Conservation (phyloP, 2,888 invertebrate genomes). For the Troides aeacus region DNA sequence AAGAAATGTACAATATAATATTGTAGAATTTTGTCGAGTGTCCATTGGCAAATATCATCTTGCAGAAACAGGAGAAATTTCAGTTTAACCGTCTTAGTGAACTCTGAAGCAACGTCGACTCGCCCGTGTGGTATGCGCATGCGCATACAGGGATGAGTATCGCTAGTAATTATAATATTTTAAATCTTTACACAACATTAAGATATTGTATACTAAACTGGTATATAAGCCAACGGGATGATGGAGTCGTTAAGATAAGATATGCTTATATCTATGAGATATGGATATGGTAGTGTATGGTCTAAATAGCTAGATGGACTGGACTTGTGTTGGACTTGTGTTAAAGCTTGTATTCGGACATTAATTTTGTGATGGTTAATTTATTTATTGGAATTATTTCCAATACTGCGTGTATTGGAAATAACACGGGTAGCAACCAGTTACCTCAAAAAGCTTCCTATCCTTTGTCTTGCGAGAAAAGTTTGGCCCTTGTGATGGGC, state of each 20-base stretch:
- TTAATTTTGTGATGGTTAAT: no score
- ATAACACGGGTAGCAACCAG: no score
- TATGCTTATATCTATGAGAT: not conserved
- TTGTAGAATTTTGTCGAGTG: not conserved
- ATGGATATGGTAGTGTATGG: not conserved
- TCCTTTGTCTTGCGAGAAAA: slow-evolving; percentile 12
- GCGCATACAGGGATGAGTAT: not conserved
- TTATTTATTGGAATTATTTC: no score
- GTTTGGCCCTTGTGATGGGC: not conserved
- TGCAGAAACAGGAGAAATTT: not conserved
- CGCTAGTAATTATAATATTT: not conserved
- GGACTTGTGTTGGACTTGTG: not conserved
- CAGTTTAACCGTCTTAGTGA: not conserved
- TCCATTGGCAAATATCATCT: not conserved
- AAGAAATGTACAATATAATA: no score
- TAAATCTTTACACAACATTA: not conserved
- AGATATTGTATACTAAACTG: not conserved
- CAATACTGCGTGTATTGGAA: no score
- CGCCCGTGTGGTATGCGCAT: not conserved
- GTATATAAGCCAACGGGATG: not conserved
- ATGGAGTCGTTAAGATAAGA: not conserved
- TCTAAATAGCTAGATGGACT: not conserved
- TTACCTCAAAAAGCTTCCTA: not conserved
- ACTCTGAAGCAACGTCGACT: not conserved
- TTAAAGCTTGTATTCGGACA: no score